These are phyloP conservation scores for Globodera rostochiensis DNA, from an alignment of 1,140 invertebrate species.

Conservation along the genomic window DNA sequence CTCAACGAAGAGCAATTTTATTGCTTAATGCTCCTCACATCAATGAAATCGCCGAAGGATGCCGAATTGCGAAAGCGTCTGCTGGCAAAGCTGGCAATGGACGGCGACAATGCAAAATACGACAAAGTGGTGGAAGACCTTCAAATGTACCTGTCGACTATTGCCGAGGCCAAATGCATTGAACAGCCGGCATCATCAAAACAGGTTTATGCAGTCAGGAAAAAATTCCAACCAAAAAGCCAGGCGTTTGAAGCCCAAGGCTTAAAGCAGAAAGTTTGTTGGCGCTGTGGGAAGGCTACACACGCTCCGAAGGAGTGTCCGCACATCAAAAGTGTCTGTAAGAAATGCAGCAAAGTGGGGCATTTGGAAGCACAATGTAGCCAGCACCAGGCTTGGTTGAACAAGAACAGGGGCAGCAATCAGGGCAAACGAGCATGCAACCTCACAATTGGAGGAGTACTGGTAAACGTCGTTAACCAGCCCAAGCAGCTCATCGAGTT, in stretches of 20 bases:
- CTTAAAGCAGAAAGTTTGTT: too few relatives aligned
- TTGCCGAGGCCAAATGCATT: not conserved
- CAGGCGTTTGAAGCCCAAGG: too few relatives aligned
- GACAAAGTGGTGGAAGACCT: not conserved
- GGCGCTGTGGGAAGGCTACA: too few relatives aligned
- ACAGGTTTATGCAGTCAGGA: not conserved
- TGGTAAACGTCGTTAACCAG: not conserved
- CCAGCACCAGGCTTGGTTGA: not conserved
- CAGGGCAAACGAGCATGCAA: not conserved
- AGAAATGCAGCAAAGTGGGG: not conserved
- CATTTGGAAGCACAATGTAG: not conserved
- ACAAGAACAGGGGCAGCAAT: not conserved
- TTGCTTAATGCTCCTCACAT: too few relatives aligned
- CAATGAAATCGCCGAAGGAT: too few relatives aligned
- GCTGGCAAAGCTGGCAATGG: not conserved
- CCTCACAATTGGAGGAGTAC: not conserved
- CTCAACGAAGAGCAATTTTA: too few relatives aligned
- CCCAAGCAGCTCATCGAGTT: not conserved
- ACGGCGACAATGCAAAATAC: not conserved
- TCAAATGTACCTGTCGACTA: not conserved
- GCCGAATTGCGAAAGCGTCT: too few relatives aligned
- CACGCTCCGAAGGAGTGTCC: too few relatives aligned
- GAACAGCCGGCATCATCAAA: not conserved
- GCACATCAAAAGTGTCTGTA: not conserved
- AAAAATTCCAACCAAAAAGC: not conserved